Conservation (phyloP, 2,113 vertebrate genomes). For the Oncorhynchus keta region DNA sequence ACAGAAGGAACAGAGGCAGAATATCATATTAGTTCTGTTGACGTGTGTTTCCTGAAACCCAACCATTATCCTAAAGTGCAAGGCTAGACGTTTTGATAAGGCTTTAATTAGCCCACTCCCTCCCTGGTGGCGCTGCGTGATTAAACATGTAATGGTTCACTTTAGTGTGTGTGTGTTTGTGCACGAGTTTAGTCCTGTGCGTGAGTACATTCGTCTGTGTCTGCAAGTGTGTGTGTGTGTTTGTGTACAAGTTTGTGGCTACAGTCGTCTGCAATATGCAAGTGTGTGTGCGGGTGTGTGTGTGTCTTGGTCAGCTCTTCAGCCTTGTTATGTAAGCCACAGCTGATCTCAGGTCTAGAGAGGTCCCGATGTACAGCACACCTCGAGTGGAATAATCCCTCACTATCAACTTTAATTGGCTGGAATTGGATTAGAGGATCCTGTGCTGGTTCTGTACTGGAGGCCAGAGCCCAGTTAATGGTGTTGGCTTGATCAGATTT, state of each 20-base stretch:
- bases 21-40: not conserved
- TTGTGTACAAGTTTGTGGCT: not conserved
- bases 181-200: not conserved
- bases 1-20: not conserved
- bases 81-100: conserved; percentile 55
- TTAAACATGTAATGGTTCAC: conserved; percentile 71
- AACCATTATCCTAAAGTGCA: conserved; percentile 55
- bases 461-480: conserved; percentile 1
- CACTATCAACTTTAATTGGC: conserved; percentile 52
- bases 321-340: conserved; percentile 21
- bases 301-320: conserved; percentile 43
- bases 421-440: conserved; percentile 47
- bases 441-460: not conserved
- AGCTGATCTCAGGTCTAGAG: conserved; percentile 35
- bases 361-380: conserved; percentile 17
- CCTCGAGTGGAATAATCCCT: conserved; percentile 44
- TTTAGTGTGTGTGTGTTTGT: conserved; percentile 14
- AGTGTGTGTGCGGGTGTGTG: not conserved
- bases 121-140: conserved; percentile 66
- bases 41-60: conserved; percentile 21
- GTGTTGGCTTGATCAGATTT: conserved; percentile 28
- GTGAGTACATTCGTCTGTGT: not conserved
- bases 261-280: not conserved
- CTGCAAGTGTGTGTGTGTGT: not conserved
- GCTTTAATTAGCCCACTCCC: conserved; percentile 63